Percentiles rank a stretch among this genome's conserved stretches.
Conservation (phyloP, 2,113 vertebrate species). For the Ramphastos sulfuratus region DNA sequence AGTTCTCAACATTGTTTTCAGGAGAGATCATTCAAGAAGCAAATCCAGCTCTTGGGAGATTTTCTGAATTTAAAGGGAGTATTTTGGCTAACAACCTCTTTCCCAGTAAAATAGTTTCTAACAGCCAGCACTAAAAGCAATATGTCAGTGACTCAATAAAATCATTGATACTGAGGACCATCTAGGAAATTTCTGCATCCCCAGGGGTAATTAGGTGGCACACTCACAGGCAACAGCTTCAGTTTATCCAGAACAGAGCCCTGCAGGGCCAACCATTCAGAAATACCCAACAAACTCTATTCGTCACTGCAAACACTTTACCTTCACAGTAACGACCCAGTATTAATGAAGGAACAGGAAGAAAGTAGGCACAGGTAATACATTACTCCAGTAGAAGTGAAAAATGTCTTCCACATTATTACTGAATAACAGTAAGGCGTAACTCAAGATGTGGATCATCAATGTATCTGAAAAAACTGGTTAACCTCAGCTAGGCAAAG, state of each 20-base stretch:
- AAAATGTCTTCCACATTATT: neutral
- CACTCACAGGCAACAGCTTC: neutral
- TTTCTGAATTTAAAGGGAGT: neutral
- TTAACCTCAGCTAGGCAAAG: neutral
- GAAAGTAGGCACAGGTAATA: neutral
- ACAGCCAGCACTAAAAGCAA: neutral
- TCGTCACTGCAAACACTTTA: neutral
- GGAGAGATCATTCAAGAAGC: neutral
- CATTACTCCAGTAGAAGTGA: neutral
- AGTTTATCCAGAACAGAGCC: neutral
- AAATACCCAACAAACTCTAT: neutral
- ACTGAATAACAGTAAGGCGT: neutral
- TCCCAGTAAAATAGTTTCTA: neutral
- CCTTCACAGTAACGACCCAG: neutral
- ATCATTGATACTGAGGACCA: neutral
- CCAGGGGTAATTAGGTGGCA: neutral
- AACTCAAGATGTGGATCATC: neutral
- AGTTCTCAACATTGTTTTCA: neutral
- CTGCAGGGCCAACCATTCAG: neutral
- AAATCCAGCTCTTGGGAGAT: neutral
- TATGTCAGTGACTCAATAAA: neutral
- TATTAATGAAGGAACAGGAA: neutral
- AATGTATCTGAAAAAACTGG: neutral
- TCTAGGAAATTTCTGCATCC: fast-evolving
- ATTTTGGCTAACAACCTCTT: neutral